Percentiles rank a stretch among this genome's conserved stretches.
Evolutionary conservation across 2,113 vertebrate genomes (phyloP).

Genomic region (Phylloscopus whistleri): DNA sequence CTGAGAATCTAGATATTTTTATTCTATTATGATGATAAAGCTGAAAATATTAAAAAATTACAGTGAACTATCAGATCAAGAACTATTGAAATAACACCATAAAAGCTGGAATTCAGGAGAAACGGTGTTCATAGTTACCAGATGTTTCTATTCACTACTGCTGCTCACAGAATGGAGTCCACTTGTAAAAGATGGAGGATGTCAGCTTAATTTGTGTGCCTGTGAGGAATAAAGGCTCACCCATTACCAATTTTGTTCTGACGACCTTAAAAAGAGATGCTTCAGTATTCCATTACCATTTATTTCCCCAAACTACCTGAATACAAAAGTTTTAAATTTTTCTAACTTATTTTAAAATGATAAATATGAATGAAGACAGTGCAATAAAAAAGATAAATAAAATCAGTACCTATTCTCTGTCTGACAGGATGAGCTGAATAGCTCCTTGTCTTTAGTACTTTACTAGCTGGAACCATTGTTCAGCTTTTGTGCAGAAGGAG

Average conservation of each 20-base stretch:
- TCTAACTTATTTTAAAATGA: neutral
- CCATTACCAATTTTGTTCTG: neutral
- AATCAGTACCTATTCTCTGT: neutral
- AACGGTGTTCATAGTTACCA: neutral
- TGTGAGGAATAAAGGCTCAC: neutral
- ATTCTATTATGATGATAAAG: neutral
- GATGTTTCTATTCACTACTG: neutral
- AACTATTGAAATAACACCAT: neutral
- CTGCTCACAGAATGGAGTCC: neutral
- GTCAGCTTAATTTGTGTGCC: neutral
- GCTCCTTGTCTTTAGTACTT: neutral
- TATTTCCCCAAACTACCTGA: neutral
- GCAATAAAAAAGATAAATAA: neutral
- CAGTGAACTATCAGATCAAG: neutral
- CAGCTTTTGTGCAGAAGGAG: neutral
- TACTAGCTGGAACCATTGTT: neutral
- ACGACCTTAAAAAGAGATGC: neutral
- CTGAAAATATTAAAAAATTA: neutral
- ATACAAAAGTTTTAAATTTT: neutral
- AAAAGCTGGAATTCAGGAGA: neutral
- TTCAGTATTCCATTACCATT: neutral
- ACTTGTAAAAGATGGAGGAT: neutral
- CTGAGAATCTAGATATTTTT: neutral
- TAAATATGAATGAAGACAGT: neutral
- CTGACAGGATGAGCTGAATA: neutral